Evolutionary conservation across 2,888 invertebrate genomes (phyloP).

Genomic region (Ormyrus rosae): DNA sequence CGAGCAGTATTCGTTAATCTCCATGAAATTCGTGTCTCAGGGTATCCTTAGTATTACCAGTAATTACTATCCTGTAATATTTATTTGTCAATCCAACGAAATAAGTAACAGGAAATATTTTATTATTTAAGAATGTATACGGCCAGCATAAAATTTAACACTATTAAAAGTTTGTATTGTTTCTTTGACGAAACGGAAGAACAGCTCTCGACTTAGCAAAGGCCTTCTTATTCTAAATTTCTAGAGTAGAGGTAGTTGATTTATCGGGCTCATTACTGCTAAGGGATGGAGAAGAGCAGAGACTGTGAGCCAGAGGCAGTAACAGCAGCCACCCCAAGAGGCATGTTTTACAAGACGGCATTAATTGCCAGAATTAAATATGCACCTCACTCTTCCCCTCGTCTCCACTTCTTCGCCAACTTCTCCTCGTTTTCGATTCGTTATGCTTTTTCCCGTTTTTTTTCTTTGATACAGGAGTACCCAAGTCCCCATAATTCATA

Average conservation of each 20-base stretch:
- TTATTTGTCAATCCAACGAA: too few species aligned
- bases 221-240: constrained; percentile 72
- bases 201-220: constrained; percentile 30
- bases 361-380: constrained; percentile 76
- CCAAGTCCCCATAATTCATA: constrained; percentile 70
- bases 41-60: too few species aligned
- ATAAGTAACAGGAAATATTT: too few species aligned
- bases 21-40: neutral
- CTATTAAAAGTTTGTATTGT: too few species aligned
- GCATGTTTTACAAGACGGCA: constrained; percentile 76
- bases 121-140: too few species aligned
- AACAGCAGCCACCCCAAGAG: constrained; percentile 69
- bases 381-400: constrained; percentile 70
- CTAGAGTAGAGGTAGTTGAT: constrained; percentile 75
- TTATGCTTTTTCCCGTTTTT: constrained; percentile 42
- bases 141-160: too few species aligned
- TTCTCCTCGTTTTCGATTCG: constrained; percentile 57
- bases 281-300: constrained; percentile 61
- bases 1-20: neutral
- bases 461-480: constrained; percentile 20
- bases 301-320: constrained; percentile 20
- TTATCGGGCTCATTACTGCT: constrained; percentile 76
- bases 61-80: too few species aligned
- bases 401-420: constrained; percentile 56
- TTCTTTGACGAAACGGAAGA: constrained; percentile 28